Evolutionary conservation across 2,888 invertebrate genomes (phyloP).

Genomic region (Rotaria sp.): DNA sequence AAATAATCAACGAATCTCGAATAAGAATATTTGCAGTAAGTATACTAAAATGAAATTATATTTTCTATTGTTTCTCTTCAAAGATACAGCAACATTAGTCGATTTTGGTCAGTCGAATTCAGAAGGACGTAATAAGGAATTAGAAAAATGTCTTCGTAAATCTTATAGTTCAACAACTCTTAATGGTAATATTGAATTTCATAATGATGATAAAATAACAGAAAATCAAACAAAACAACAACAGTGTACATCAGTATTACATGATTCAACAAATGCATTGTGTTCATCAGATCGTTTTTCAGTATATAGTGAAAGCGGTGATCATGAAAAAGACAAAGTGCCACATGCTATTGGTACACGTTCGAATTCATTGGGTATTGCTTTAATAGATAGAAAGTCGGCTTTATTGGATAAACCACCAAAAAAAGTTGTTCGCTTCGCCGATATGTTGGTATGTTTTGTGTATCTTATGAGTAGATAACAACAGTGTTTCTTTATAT

Average conservation of each 20-base stretch:
- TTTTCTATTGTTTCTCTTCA: not conserved
- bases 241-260: not conserved
- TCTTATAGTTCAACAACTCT: not conserved
- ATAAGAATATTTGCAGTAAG: not conserved
- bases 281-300: not conserved
- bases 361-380: not conserved
- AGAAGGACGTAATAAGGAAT: not conserved
- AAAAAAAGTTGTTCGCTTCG: slow-evolving; percentile 13
- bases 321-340: not conserved
- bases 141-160: not conserved
- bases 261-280: not conserved
- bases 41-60: too few relatives aligned
- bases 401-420: not conserved
- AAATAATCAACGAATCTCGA: not conserved
- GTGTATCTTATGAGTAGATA: not conserved
- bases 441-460: not conserved
- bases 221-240: not conserved
- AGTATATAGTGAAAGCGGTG: not conserved
- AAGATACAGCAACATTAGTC: not conserved
- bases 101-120: not conserved
- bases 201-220: not conserved
- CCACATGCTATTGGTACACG: not conserved
- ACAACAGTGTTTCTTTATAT: not conserved
- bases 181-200: not conserved
- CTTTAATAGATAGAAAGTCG: not conserved